Conservation (phyloP, 2,797 vertebrate genomes). For the Phrynocephalus forsythii region DNA sequence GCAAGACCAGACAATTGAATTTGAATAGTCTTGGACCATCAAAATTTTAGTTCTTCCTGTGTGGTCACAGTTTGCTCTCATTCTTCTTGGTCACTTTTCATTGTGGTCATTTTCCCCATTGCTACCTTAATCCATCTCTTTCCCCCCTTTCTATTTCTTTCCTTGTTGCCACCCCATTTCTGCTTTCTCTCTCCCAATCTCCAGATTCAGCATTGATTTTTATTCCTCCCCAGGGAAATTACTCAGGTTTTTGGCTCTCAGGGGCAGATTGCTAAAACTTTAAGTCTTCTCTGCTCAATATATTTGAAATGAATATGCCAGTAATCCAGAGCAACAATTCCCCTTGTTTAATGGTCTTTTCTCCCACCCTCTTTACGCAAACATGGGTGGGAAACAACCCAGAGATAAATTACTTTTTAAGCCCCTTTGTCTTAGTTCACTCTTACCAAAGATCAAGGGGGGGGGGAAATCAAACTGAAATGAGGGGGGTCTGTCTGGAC, state of each 20-base stretch:
- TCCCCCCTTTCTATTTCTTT: neutral
- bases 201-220: constrained; percentile 69
- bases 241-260: constrained; percentile 78
- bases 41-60: constrained; percentile 10
- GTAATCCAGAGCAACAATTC: constrained; percentile 62
- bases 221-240: constrained; percentile 76
- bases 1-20: too few relatives aligned
- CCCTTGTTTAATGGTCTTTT: constrained; percentile 52
- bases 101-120: neutral
- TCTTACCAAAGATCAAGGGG: neutral
- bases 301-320: constrained; percentile 66
- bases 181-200: constrained; percentile 49
- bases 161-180: neutral
- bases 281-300: constrained; percentile 65
- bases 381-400: constrained; percentile 45
- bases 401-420: constrained; percentile 37
- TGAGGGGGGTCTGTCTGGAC: constrained; percentile 20
- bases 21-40: neutral
- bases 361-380: constrained; percentile 29
- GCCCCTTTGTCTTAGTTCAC: constrained; percentile 34
- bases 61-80: constrained; percentile 39
- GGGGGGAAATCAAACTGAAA: constrained; percentile 31
- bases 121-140: neutral
- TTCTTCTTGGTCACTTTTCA: constrained; percentile 23
- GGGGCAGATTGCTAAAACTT: constrained; percentile 62